Evolutionary conservation across 2,113 vertebrate species (phyloP), one percentile per base, ranked within the genome.

Genomic region (Sinosuthora webbiana): DNA sequence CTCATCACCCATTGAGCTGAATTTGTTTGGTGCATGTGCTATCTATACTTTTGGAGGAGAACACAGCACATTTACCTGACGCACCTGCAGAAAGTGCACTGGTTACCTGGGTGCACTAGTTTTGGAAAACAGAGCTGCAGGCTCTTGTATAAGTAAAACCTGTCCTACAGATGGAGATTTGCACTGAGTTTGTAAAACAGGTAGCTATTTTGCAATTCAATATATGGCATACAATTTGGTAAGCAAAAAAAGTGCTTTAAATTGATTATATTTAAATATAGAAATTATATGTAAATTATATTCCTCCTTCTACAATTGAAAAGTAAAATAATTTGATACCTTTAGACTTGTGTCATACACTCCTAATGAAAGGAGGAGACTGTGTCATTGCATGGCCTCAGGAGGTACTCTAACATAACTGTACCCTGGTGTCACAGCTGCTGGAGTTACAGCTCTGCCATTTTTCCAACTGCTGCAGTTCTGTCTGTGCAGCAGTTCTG

Each of bases 221-320:
- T 53, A 10, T 83, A 13, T 39, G 59, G 20, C 35, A 28, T 74
- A 50, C 3, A 18, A 89, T 94, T 95, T 94, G 76, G 76, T 93
- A 92, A 93, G 49, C 94, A 95, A 92, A 92, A 92, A 60, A 80
- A 55, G 52, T 67, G 41, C 57, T 95, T 93, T 73, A 91, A 76
- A 76, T 60, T 3, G 49, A 35, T 83, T 73, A 24, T 60, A 79
- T 45, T 85, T 92, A 85, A 90, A 85, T 88, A 68, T 5, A 52
- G 44, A 93, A 92, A 82, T 47, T 10, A 64, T n/a, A 89, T 91
- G 87, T 64, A 95, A 91, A 83, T 52, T 35, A 52, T 59, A 74
- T 81, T 90, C 50, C 47, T 90, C 52, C 63, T 76, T 7, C 37
- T 80, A 14, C 21, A 67, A 9, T 22, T 60, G 44, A 50, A 78